Evolutionary conservation across 2,888 invertebrate species (phyloP), one percentile per base, ranked within the genome.

Genomic region (Xestia ashworthii): DNA sequence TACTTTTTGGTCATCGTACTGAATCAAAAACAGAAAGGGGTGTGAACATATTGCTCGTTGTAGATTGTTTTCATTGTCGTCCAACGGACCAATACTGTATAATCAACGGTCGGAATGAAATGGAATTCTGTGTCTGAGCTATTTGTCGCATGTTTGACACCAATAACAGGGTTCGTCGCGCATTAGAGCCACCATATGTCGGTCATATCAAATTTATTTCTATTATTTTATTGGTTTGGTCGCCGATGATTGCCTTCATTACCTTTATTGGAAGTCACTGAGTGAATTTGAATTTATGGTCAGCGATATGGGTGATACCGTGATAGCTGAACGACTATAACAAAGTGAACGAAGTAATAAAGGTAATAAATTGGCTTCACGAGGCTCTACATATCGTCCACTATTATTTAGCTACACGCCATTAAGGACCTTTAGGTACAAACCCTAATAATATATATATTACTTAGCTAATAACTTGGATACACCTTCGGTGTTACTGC

Each of bases 151-250:
- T 96, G 96, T 95, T 96, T 95, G 96, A 95, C 96, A 95, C 95
- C 96, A 96, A 96, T 96, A 96, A 96, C 96, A 95, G 96, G 96
- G 96, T 95, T 94, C 93, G 93, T 91, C 92, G 93, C 93, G 95
- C 96, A 95, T 95, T 95, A 95, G 91, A 92, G 93, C 94, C 94
- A 91, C 96, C 96, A 96, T 96, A 96, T 96, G 96, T 96, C 95
- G 96, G 95, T 96, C 95, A 96, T 96, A 96, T 96, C 96, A 96
- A 96, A 96, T 96, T 96, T 96, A 96, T 96, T 96, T 96, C 96
- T 95, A 96, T 96, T 96, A 96, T 96, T 96, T 96, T 96, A 96
- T 96, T 96, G 95, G 95, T 93, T 95, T 92, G 93, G 93, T 93
- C 92, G 93, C 90, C 93, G 93, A 95, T 95, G 95, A 96, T 96